phyloP scores from a whole-genome alignment of 2,113 vertebrate genomes.

The Pluvianellus socialis region DNA sequence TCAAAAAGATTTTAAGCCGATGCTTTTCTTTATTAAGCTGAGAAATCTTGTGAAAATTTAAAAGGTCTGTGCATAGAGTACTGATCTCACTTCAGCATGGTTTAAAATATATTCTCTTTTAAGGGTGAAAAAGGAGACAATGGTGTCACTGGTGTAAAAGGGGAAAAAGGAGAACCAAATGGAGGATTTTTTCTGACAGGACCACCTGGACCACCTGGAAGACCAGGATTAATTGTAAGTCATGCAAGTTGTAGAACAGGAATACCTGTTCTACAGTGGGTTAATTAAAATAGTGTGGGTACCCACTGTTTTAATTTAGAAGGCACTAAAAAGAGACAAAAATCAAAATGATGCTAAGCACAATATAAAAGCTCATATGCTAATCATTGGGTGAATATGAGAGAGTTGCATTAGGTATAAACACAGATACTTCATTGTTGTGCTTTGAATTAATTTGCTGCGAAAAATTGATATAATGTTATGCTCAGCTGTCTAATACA shows the following conservation, averaged over 20 bases:
- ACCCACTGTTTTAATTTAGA: neutral
- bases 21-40: neutral
- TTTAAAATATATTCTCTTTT: constrained; percentile 18
- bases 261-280: neutral
- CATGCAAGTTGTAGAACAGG: neutral
- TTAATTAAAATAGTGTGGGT: neutral
- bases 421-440: neutral
- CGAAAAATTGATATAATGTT: neutral
- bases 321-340: neutral
- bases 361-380: neutral
- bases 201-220: constrained; percentile 82
- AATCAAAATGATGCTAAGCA: neutral
- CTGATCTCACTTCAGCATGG: neutral
- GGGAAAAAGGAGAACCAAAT: constrained; percentile 83
- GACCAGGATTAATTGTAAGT: constrained; percentile 84
- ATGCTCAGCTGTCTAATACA: neutral
- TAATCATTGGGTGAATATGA: neutral
- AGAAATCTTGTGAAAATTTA: neutral
- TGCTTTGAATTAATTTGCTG: neutral
- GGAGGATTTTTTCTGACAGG: constrained; percentile 69
- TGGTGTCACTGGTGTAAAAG: constrained; percentile 79
- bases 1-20: neutral
- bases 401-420: neutral
- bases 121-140: constrained; percentile 79
- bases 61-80: neutral